These are phyloP conservation scores for Pseudomyrmex flavicornis DNA, from an alignment of 1,140 invertebrate species.

Conservation along the genomic window DNA sequence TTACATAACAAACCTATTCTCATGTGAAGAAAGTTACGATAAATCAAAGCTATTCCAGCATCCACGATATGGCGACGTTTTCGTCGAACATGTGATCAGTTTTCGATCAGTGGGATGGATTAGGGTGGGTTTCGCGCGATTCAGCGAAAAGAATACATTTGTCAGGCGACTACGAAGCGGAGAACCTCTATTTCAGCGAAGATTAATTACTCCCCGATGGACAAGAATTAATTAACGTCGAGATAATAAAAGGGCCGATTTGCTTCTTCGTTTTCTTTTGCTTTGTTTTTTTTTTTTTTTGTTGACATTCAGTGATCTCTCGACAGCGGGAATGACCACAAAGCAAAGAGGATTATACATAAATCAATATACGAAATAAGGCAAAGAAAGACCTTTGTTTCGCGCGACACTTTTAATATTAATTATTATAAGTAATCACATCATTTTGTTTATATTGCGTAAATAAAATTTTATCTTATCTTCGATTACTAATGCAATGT, in stretches of 20 bases:
- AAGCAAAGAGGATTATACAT: slow-evolving; percentile 36
- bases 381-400: neutral
- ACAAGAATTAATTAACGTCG: slow-evolving; percentile 80
- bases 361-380: slow-evolving; percentile 10
- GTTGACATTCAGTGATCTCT: slow-evolving; percentile 52
- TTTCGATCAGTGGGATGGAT: slow-evolving; percentile 52
- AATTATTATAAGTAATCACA: slow-evolving; percentile 6
- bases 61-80: neutral
- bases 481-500: no score
- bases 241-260: slow-evolving; percentile 77
- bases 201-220: slow-evolving; percentile 81
- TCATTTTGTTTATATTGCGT: no score
- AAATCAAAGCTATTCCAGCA: slow-evolving; percentile 1
- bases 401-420: neutral
- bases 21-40: neutral
- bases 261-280: no score
- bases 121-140: slow-evolving; percentile 76
- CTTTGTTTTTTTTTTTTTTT: slow-evolving; percentile 51
- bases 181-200: slow-evolving; percentile 71
- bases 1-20: neutral
- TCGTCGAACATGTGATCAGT: slow-evolving; percentile 7
- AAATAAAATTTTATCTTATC: neutral
- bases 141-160: slow-evolving; percentile 83
- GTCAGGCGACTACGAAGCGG: slow-evolving; percentile 71
- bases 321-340: slow-evolving; percentile 50